Evolutionary conservation across 2,797 vertebrate species (phyloP), one percentile per base, ranked within the genome.

Genomic region (Oceanodroma leucorhoa): DNA sequence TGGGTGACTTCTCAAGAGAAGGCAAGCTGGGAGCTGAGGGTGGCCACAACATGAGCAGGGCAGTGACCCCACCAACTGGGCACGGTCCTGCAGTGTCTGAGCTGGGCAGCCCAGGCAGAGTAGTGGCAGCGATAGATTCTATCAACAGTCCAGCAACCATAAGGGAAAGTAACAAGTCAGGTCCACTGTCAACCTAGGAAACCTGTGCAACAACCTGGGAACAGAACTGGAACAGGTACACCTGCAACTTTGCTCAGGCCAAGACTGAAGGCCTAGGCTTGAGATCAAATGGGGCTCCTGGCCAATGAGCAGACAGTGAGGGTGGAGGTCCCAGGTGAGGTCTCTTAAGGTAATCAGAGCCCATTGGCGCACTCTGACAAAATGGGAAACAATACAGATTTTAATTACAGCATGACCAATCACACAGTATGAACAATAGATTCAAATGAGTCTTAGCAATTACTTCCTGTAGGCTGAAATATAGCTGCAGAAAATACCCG

Each of bases 381-480:
- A 80, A 89, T 34, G 15, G 34, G n/a, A 62, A 88, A 78, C 38
- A 81, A 64, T 27, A 81, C 20, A 58, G 65, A 71, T 61, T 93
- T 94, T 90, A 84, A 89, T 88, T 88, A 76, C 41, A 91, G 64
- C 45, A 55, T 87, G 76, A 80, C 77, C 64, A 84, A 82, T 81
- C 48, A 66, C 45, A 79, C 46, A 84, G 48, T 79, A 55, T 17
- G 79, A 89, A 77, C 40, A 65, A 48, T 41, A 55, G 32, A 82
- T 82, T 66, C 43, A 84, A 72, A 80, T 34, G 61, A 87, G 43
- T 72, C 62, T n/a, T 51, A 64, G 69, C 54, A 89, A 73, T 86
- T 64, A 82, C 61, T 70, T 90, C 72, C 69, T 29, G 36, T 87
- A 89, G 70, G 55, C 45, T 90, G 84, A 97, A 95, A 94, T 53